A percentile compares a stretch with the other conserved stretches of the same genome.
phyloP scores from a whole-genome alignment of 2,113 vertebrate species.

The Acrocephalus kingi region DNA sequence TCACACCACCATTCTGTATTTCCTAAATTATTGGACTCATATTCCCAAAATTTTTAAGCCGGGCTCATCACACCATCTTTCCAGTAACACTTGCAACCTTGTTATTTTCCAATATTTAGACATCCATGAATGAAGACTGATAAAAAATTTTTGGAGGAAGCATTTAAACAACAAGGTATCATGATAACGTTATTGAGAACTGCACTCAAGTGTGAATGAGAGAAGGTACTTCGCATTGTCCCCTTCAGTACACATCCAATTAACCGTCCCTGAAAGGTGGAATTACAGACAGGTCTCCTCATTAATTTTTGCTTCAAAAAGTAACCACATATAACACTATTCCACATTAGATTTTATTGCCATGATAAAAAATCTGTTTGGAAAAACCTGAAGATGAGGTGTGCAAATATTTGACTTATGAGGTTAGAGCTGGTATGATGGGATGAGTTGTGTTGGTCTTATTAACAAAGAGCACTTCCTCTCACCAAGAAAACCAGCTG shows the following conservation, averaged over 20 bases:
- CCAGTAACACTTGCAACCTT: neutral
- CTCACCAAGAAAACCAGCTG: conserved; percentile 16
- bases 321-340: neutral
- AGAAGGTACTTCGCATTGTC: neutral
- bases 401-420: conserved; percentile 57
- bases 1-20: neutral
- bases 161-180: neutral
- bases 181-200: neutral
- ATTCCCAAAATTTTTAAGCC: neutral
- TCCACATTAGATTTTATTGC: neutral
- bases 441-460: conserved; percentile 17
- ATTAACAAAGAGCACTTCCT: conserved; percentile 48
- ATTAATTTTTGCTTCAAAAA: neutral
- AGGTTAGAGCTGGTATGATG: conserved; percentile 38
- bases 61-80: neutral
- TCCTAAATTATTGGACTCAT: neutral
- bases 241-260: neutral
- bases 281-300: neutral
- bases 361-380: conserved; percentile 26
- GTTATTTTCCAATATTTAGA: neutral
- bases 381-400: conserved; percentile 22
- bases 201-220: neutral
- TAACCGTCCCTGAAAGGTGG: neutral
- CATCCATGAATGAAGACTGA: neutral
- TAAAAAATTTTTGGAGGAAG: neutral